Evolutionary conservation across 2,113 vertebrate species (phyloP), one percentile per base, ranked within the genome.

Genomic region (Actenoides hombroni): DNA sequence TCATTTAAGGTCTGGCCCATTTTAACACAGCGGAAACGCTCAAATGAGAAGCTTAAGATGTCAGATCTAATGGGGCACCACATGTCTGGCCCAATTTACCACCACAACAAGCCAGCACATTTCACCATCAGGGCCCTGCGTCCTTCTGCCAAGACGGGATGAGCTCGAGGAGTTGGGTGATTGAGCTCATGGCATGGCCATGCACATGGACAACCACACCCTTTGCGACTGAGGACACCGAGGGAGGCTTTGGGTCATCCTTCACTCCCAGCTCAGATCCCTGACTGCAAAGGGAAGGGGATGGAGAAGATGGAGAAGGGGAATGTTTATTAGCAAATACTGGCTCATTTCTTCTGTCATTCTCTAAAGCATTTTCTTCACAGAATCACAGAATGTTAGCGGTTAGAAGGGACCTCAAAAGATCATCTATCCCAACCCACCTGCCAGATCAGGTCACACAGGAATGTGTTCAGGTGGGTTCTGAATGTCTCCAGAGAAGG

Each of bases 51-150:
- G 75, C 75, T 53, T 2, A 44, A 51, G 75, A 35, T 15, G 53
- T 53, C 70, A 80, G 44, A 76, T 65, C 63, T 6, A 9, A 28
- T 0, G 16, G 49, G 67, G 31, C 44, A 48, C 21, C 0, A 1
- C 14, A 24, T 57, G 61, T 53, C 83, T 23, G 57, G 40, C 17
- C 42, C 2, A 2, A 48, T 59, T 68, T 6, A 31, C 25, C 46
- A 35, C 44, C 31, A 20, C 1, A 1, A 71, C 29, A 77, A 76
- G 37, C 79, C 70, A 68, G 37, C 15, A 29, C 21, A 10, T 31
- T 54, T 19, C 42, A 64, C 6, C 1, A 1, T 1, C 0, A 1
- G 19, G 33, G 29, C 33, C 35, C 35, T 15, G 24, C 19, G 25
- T 51, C 49, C 74, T 48, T 24, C 51, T 57, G 70, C 83, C 1